Base-by-base conservation (phyloP, 2,888 invertebrate genomes). In the Phyllotreta striolata region DNA sequence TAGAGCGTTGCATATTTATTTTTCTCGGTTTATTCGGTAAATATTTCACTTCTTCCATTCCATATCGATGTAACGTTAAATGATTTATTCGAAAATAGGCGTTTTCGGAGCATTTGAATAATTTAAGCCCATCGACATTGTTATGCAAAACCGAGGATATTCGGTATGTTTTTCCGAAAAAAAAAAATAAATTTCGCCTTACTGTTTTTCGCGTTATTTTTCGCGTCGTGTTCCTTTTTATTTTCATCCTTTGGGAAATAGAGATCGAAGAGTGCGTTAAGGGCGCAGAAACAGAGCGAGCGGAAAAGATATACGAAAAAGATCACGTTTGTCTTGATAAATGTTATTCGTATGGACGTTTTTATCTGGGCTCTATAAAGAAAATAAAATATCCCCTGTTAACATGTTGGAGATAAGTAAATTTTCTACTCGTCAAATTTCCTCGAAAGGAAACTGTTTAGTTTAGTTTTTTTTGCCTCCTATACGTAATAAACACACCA, bases 371-470 rank as follows among this genome's bases (percentile, higher is more conserved):
- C 6, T 12, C 44, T 6, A 13, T 13, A 44, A 44, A n/a, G 14
- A 44, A 44, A 41, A n/a, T n/a, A 44, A 44, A 44, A 44, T 44
- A 44, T 44, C 44, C 10, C 12, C 44, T 44, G 44, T 44, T 44
- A 44, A 44, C 44, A 44, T 44, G 10, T 44, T 13, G 9, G 6
- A 44, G 10, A 44, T n/a, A 44, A 44, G 44, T 44, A 44, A n/a
- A 44, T 44, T 44, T 44, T 44, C 44, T 44, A 44, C 12, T 44
- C 44, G 44, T 44, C 44, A 44, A 44, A 44, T 44, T 44, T 44
- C 24, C 24, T 6, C 12, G 44, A 44, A 7, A 44, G 10, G 12
- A 9, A 10, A 44, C 44, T 7, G 7, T 44, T 44, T 44, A 44
- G n/a, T 9, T 24, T 24, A 3, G 24, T 24, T 24, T 24, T 24